These are phyloP conservation scores for Argyresthia goedartella DNA, from an alignment of 2,888 invertebrate species.

Conservation along the genomic window DNA sequence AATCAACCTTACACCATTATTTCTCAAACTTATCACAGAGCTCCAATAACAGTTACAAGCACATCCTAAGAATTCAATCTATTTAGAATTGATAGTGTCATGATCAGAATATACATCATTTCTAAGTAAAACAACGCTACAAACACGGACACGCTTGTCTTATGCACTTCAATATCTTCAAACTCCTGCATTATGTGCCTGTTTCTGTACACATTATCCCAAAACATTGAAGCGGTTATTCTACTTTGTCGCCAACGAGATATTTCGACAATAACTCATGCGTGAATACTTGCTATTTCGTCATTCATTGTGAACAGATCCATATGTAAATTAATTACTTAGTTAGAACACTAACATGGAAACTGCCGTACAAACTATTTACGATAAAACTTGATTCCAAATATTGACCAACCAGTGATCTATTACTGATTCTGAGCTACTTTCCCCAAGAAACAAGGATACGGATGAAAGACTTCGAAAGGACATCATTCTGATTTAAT, in stretches of 20 bases:
- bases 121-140: slow-evolving; percentile 73
- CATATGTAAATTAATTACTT: no score
- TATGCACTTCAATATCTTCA: slow-evolving; percentile 68
- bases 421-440: no score
- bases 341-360: no score
- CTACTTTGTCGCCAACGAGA: background rate
- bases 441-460: no score
- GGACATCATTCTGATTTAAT: no score
- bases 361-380: no score
- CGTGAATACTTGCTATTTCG: slow-evolving; percentile 5
- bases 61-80: slow-evolving; percentile 41
- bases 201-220: slow-evolving; percentile 56
- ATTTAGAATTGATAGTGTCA: slow-evolving; percentile 72
- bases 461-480: no score
- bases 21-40: no score
- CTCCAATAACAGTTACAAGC: no score
- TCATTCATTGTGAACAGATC: slow-evolving; percentile 6
- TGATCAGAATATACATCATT: slow-evolving; percentile 71
- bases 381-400: no score
- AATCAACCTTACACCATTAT: no score
- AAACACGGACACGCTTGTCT: slow-evolving; percentile 73
- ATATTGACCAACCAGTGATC: no score
- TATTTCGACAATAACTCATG: background rate
- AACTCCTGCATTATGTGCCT: slow-evolving; percentile 64
- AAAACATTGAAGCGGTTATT: slow-evolving; percentile 39